Base-by-base conservation (phyloP, 2,797 vertebrate genomes). In the Propithecus deckenii region DNA sequence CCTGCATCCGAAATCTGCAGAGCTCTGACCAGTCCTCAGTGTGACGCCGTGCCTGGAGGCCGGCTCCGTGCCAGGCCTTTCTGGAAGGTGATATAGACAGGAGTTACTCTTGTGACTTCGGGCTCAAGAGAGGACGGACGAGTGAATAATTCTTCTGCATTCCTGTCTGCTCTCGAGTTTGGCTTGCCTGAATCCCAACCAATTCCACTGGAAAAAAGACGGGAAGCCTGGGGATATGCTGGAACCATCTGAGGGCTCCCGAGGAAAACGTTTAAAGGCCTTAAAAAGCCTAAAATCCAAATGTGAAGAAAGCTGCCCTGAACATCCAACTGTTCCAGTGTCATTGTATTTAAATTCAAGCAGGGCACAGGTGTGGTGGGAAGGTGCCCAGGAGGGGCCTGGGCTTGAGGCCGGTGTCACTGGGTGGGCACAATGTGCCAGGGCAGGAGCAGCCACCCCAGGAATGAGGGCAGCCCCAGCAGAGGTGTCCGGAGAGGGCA, bases 41-140 rank as follows among this genome's bases (percentile, higher is more conserved):
- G 4, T 0, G 6, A 23, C 28, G 0, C 7, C 0, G 0, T 35
- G 13, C 32, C 74, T 7, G 0, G 23, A n/a, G 46, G 41, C 61
- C 1, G 2, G n/a, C 41, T 30, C 50, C 1, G 18, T 12, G 22
- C 41, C 3, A 7, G 9, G 22, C 20, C 22, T 14, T 63, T 48
- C 43, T 10, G 1, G 67, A 48, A 84, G 38, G 38, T 30, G 5
- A 15, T 4, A 7, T 43, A 18, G 3, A 25, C 22, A 9, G 41
- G 41, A 65, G 71, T n/a, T 14, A 35, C 14, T 28, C 32, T 15
- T 15, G 4, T n/a, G 17, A 32, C 46, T 23, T n/a, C 32, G 9
- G 28, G 43, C 30, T 15, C n/a, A 0, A 55, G 1, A 72, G 59
- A 15, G 4, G 30, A 78, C 3, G 14, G 23, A 20, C 0, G 2